Evolutionary conservation across 1,140 invertebrate genomes (phyloP), one percentile per base, ranked within the genome.

Genomic region (Anastrepha ludens): DNA sequence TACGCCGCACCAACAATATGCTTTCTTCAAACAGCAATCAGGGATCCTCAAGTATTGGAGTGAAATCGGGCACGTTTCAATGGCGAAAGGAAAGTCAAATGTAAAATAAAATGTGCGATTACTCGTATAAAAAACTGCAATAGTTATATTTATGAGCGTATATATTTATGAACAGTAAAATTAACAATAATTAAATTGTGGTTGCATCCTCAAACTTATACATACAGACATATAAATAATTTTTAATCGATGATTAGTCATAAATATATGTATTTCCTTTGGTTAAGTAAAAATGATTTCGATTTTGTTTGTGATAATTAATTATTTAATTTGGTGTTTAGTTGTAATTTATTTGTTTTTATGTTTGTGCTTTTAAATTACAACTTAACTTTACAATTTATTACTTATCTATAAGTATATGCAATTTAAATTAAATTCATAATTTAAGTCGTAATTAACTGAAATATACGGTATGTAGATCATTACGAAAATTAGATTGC

Each of bases 61-160:
- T 93, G 50, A 94, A 96, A 91, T 95, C 95, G 41, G 95, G 95
- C 92, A 96, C 95, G 90, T 95, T 96, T 90, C 96, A 96, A 89
- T 95, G 96, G 94, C 95, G 96, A 89, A 96, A 96, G 93, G 96
- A 97, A 88, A 93, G 50, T 55, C 50, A 55, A 11, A 55, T 55
- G 50, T 55, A 55, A 55, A 55, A 55, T 55, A 55, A 55, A 55
- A 55, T 55, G 50, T 11, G 50, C 50, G 50, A 55, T 8, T 55
- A 55, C 11, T 55, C 58, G 58, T 55, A 55, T 8, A 55, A 6
- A 55, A 55, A 55, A 55, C 50, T 55, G 50, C 6, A 55, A 55
- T 55, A 55, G 11, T 8, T 1, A 55, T 55, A 55, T 11, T 58
- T 58, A 58, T 13, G 13, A 58, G 13, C 13, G 58, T 29, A 55